These are phyloP conservation scores for Periophthalmodon schlosseri DNA, from an alignment of 2,113 vertebrate species.

Conservation along the genomic window DNA sequence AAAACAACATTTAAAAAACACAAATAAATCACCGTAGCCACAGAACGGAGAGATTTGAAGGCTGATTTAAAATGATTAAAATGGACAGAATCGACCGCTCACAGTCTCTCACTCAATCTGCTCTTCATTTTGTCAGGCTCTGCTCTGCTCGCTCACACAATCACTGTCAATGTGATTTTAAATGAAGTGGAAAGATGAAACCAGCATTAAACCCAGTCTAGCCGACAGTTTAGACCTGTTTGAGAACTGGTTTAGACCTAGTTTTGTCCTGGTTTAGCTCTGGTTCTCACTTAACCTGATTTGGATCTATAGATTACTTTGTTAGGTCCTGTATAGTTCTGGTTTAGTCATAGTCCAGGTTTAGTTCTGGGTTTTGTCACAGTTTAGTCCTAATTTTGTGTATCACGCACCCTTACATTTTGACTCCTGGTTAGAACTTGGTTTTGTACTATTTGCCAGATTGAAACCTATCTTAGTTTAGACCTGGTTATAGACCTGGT, in stretches of 20 bases:
- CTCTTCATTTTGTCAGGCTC: not conserved
- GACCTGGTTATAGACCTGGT: no score
- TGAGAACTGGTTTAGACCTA: not conserved
- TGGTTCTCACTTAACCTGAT: no score
- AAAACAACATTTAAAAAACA: no score
- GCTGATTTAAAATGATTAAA: not conserved
- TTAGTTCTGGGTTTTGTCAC: no score
- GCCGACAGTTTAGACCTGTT: not conserved
- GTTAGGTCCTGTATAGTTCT: no score
- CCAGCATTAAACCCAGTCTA: not conserved
- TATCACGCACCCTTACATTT: no score
- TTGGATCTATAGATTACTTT: no score
- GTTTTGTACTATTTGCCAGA: no score
- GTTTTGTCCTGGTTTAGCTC: not conserved
- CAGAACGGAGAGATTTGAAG: not conserved
- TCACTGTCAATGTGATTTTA: not conserved
- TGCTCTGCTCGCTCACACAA: not conserved
- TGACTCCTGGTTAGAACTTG: no score
- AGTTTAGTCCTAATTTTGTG: no score
- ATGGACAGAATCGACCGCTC: conserved; percentile 3
- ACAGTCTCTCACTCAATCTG: not conserved
- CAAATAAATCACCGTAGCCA: no score
- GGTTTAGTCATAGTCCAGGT: not conserved
- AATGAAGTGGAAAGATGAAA: not conserved
- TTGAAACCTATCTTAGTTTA: no score